Conservation (phyloP, 37 sponge, comb jelly and placozoan species). For the Halichondria panicea region DNA sequence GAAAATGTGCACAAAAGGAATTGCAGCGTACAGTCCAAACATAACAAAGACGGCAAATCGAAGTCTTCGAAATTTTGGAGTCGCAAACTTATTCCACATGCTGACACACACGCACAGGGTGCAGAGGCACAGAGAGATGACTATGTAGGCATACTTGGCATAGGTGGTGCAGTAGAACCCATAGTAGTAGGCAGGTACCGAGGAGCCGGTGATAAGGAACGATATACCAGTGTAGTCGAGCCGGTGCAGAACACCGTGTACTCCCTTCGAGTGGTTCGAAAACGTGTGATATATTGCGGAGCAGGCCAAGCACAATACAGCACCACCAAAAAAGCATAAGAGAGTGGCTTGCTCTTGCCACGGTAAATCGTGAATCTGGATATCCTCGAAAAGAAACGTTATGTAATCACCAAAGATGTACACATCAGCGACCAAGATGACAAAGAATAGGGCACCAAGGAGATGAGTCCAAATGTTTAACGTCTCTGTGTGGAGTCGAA, state of each 20-base stretch:
- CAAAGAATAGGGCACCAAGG: slow-evolving; percentile 75
- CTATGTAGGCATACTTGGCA: slow-evolving; percentile 41
- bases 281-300: slow-evolving; percentile 88
- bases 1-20: slow-evolving; percentile 76
- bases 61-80: slow-evolving; percentile 69
- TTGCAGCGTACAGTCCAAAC: slow-evolving; percentile 83
- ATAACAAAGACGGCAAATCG: slow-evolving; percentile 71
- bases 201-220: slow-evolving; percentile 87
- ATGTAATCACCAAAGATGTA: slow-evolving; percentile 61
- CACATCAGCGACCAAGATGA: slow-evolving; percentile 51
- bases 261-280: slow-evolving; percentile 74
- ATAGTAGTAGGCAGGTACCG: slow-evolving; percentile 90
- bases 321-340: slow-evolving; percentile 80
- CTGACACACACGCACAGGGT: slow-evolving; percentile 54
- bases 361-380: slow-evolving; percentile 57
- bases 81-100: slow-evolving; percentile 69
- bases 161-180: slow-evolving; percentile 80
- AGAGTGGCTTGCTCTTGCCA: slow-evolving; percentile 81
- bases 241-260: slow-evolving; percentile 54
- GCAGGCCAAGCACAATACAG: slow-evolving; percentile 76
- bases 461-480: slow-evolving; percentile 99
- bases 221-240: slow-evolving; percentile 96
- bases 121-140: slow-evolving; percentile 64
- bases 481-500: slow-evolving; percentile 93
- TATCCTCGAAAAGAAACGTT: slow-evolving; percentile 53